A percentile compares a stretch with the other conserved stretches of the same genome.
Evolutionary conservation across 1,140 invertebrate genomes (phyloP).

Genomic region (Dolichoris vasculosae): DNA sequence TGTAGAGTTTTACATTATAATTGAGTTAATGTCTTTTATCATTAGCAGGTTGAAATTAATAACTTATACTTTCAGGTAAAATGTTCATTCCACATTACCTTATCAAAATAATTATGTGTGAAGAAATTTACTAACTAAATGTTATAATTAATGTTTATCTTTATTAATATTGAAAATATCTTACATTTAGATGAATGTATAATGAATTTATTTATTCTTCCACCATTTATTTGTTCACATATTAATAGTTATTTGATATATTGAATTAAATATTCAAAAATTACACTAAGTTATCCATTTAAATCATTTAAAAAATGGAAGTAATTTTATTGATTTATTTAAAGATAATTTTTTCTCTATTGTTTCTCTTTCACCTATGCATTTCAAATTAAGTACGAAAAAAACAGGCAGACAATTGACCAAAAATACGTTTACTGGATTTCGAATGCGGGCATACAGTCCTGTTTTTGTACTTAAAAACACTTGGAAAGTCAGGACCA

Average conservation of each 20-base stretch:
- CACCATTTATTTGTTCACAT: constrained; percentile 27
- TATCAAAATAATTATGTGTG: constrained; percentile 29
- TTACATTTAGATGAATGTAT: constrained; percentile 37
- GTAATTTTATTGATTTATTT: neutral
- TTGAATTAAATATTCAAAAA: constrained; percentile 24
- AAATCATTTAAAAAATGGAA: neutral
- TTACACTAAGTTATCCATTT: neutral
- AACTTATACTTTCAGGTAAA: neutral
- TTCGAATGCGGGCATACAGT: constrained; percentile 65
- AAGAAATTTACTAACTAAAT: constrained; percentile 33
- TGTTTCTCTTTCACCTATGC: neutral
- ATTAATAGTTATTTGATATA: neutral
- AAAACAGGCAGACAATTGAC: neutral
- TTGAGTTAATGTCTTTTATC: neutral
- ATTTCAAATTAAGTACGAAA: neutral
- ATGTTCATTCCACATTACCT: neutral
- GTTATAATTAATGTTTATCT: constrained; percentile 50
- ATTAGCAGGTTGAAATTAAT: neutral
- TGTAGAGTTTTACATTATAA: neutral
- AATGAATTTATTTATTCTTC: constrained; percentile 33
- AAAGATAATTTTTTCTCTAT: neutral
- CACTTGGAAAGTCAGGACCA: neutral
- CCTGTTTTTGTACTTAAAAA: constrained; percentile 17
- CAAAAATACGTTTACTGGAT: neutral
- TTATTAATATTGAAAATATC: constrained; percentile 45